Conservation (phyloP, 2,797 vertebrate species). For the Brachymystax lenok region DNA sequence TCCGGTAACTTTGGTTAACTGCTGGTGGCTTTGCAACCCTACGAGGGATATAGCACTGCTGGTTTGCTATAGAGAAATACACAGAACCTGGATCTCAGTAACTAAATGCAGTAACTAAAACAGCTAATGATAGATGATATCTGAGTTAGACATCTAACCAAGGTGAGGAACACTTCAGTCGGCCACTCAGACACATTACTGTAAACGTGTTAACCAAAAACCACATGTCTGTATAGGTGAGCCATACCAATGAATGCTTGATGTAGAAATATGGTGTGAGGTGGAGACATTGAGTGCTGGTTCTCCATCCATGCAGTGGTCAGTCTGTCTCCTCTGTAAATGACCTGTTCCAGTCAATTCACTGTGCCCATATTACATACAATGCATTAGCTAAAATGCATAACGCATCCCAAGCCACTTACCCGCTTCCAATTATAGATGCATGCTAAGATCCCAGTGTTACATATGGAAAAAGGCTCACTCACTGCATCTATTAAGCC, state of each 20-base stretch:
- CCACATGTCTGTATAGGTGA: slow-evolving; percentile 28
- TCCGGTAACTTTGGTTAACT: no score
- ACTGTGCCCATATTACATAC: slow-evolving; percentile 59
- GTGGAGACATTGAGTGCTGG: not conserved
- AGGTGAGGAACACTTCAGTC: not conserved
- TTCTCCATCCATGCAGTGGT: not conserved
- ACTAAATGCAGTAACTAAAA: not conserved
- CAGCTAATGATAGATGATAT: not conserved
- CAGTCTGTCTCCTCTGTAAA: slow-evolving; percentile 17
- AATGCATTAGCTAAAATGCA: slow-evolving; percentile 72
- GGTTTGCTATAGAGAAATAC: not conserved
- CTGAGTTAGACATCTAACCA: not conserved
- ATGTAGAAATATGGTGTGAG: not conserved
- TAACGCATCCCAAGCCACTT: slow-evolving; percentile 72
- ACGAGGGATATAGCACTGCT: not conserved
- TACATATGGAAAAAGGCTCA: slow-evolving; percentile 34
- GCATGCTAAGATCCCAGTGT: slow-evolving; percentile 58
- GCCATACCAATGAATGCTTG: slow-evolving; percentile 17
- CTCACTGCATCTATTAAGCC: slow-evolving; percentile 50
- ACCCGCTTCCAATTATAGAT: slow-evolving; percentile 70
- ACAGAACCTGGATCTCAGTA: not conserved
- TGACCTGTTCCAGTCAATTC: slow-evolving; percentile 35
- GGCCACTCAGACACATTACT: not conserved
- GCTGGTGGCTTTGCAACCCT: no score
- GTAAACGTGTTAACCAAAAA: not conserved